Percentiles rank a stretch among this genome's conserved stretches.
phyloP scores from a whole-genome alignment of 2,888 invertebrate genomes.

The Sinopyrophorus schimmeli region DNA sequence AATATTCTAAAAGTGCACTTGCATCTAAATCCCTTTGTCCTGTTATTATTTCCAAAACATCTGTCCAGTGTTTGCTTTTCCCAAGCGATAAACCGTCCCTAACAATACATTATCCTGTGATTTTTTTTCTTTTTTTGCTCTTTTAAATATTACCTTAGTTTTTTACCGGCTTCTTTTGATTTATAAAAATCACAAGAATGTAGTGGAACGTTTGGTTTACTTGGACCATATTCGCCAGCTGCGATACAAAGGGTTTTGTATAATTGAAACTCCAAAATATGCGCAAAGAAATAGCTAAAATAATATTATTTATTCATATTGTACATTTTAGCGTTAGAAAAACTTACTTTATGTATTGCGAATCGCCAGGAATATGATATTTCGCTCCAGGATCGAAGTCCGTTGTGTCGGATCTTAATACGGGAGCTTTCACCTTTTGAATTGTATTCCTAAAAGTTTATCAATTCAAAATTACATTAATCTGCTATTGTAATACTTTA shows the following conservation, averaged over 20 bases:
- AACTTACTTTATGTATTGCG: slow-evolving; percentile 52
- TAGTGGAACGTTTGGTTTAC: slow-evolving; percentile 45
- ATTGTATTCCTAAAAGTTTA: slow-evolving; percentile 48
- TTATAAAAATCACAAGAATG: slow-evolving; percentile 45
- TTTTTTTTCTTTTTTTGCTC: not conserved
- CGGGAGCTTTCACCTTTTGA: slow-evolving; percentile 54
- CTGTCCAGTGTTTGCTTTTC: slow-evolving; percentile 59
- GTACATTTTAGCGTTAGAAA: not conserved
- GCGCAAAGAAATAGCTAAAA: slow-evolving; percentile 63
- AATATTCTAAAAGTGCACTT: slow-evolving; percentile 61
- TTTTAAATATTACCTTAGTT: slow-evolving; percentile 56
- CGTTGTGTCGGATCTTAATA: slow-evolving; percentile 48
- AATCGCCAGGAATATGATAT: slow-evolving; percentile 55
- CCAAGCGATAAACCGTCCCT: slow-evolving; percentile 58
- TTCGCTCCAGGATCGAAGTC: slow-evolving; percentile 57
- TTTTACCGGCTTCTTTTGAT: slow-evolving; percentile 49
- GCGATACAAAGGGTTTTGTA: slow-evolving; percentile 69
- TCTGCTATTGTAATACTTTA: no score
- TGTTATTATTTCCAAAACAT: slow-evolving; percentile 62
- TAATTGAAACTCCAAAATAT: slow-evolving; percentile 71
- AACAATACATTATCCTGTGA: not conserved
- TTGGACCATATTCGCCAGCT: slow-evolving; percentile 66
- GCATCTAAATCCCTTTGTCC: slow-evolving; percentile 60
- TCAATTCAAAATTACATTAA: not conserved
- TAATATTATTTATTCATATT: not conserved